A percentile compares a stretch with the other conserved stretches of the same genome.
phyloP scores from a whole-genome alignment of 2,888 invertebrate genomes.

The Blastobasis adustella region DNA sequence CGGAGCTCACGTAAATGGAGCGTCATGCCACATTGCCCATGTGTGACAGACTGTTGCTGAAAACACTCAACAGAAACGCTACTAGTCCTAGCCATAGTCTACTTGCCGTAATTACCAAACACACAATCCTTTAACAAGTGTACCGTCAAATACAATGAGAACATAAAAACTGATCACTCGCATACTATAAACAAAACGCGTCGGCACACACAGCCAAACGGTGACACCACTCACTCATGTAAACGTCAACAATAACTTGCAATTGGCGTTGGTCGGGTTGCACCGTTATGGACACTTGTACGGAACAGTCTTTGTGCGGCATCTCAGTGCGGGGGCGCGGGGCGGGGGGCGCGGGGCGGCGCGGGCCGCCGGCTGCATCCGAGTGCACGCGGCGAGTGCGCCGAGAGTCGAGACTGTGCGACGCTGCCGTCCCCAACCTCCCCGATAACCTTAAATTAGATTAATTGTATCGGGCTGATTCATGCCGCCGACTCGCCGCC shows the following conservation, averaged over 20 bases:
- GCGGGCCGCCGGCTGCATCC: slow-evolving; percentile 24
- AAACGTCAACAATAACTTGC: slow-evolving; percentile 69
- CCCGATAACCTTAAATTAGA: slow-evolving; percentile 72
- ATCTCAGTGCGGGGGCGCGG: slow-evolving; percentile 37
- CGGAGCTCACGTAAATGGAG: too few species aligned
- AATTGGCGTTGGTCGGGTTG: slow-evolving; percentile 58
- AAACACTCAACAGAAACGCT: too few species aligned
- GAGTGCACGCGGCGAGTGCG: slow-evolving; percentile 38
- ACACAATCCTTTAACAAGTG: too few species aligned
- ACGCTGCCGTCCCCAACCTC: slow-evolving; percentile 56
- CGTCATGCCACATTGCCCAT: too few species aligned
- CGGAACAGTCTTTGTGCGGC: slow-evolving; percentile 67
- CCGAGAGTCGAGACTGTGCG: slow-evolving; percentile 64
- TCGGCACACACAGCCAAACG: too few species aligned
- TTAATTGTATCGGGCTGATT: slow-evolving; percentile 72
- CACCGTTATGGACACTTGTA: slow-evolving; percentile 65
- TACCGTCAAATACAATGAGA: too few species aligned
- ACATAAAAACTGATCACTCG: too few species aligned
- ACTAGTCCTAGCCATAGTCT: too few species aligned
- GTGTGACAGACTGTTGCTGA: too few species aligned
- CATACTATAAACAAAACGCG: too few species aligned
- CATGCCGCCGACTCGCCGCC: slow-evolving; percentile 52
- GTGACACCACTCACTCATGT: slow-evolving; percentile 61
- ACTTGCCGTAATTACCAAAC: too few species aligned
- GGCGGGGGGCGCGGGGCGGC: slow-evolving; percentile 10